Base-by-base conservation (phyloP, 2,797 vertebrate species). In the Labeo calbasu region DNA sequence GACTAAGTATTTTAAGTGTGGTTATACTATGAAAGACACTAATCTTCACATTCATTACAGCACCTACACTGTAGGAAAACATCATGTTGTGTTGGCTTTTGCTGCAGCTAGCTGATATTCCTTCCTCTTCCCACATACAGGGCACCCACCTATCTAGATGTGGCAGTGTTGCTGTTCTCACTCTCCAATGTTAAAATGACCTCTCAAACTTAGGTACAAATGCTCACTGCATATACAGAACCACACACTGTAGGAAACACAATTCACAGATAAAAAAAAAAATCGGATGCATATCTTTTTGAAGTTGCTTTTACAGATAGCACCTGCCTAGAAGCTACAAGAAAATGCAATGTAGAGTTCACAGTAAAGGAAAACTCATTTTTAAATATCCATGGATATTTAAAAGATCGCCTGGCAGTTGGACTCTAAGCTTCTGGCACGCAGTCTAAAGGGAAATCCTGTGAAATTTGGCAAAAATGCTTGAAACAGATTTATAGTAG, bases 401-500 rank as follows among this genome's bases (percentile, higher is more conserved):
- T 55, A 68, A 55, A 65, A 55, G 25, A 50, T 40, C 21, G 48
- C 21, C 57, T 2, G 21, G 71, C 59, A 76, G 80, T 48, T 50
- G 32, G 14, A 40, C 59, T 65, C 8, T 63, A 53, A 76, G 50
- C 48, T 68, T 65, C 32, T 83, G 46, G 71, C 48, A 2, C 21
- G 13, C 57, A 51, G 10, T 66, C 32, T 48, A 50, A 76, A 13
- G 59, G 48, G 48, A 76, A 83, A 83, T 83, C 71, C 71, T 76
- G 32, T 83, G 59, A 82, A 82, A 75, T 65, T 51, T 21, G 70
- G 21, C 71, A 51, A 75, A 82, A 82, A 66, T 65, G 21, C 71
- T 82, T 43, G 25, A 82, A 82, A 82, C 59, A 25, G 71, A 66
- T 8, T 46, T 70, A 43, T 40, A 80, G 28, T 51, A 59, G 19